Evolutionary conservation across 2,797 vertebrate genomes (phyloP), one percentile per base, ranked within the genome.

Genomic region (Diplodus sargus): DNA sequence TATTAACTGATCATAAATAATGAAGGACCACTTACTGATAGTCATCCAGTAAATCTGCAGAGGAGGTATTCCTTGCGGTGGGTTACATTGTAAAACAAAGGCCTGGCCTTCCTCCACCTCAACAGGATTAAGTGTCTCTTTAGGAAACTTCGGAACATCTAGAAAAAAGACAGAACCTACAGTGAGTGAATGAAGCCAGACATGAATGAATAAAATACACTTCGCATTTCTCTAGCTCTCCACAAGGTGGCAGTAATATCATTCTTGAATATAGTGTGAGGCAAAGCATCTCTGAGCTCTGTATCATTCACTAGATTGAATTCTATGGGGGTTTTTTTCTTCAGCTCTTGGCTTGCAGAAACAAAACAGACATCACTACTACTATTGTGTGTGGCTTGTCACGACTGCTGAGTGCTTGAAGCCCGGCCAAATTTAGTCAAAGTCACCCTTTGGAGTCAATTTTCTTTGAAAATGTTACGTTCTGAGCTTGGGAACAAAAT

Each of bases 41-140:
- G 97, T 99, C 98, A 99, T 99, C 98, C 98, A 99, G 75, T 98
- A 98, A 83, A 99, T 97, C 76, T 98, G 97, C 76, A 99, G 84
- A 5, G 97, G 98, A 0, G 97, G 97, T 11, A 99, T 97, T 57
- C 98, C 98, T 90, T 94, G 93, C 0, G 98, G 98, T 4, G 98
- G 98, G 52, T 97, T 94, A 67, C 98, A 99, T 12, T 94, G 92
- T 25, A 99, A 91, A 76, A 95, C 91, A 57, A 99, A 95, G 18
- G 97, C 76, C 79, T 97, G 95, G 1, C 98, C 98, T 75, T 98
- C 97, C 64, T 97, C 96, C 57, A 98, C 97, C 47, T 94, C 92
- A 0, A 99, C 84, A 18, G 97, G 97, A 5, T 97, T 95, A 0
- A 97, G 96, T 23, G 96, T 97, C 85, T 99, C 98, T 90, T 99